Evolutionary conservation across 2,797 vertebrate genomes (phyloP).

Genomic region (Dendrocincla fuliginosa): DNA sequence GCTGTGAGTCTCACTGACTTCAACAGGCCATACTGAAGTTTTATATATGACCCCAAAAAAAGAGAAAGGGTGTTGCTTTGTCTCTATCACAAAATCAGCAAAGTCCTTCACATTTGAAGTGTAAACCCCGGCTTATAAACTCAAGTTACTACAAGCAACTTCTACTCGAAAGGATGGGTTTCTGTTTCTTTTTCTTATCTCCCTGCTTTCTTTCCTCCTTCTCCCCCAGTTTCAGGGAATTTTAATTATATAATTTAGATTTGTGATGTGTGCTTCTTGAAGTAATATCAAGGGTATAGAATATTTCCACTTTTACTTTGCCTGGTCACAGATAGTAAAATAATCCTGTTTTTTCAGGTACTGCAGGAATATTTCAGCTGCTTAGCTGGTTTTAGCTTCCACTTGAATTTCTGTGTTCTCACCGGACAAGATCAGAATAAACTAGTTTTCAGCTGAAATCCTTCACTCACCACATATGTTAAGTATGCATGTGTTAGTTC

Average conservation of each 20-base stretch:
- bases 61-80: not conserved
- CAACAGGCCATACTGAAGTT: not conserved
- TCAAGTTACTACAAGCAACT: not conserved
- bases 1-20: not conserved
- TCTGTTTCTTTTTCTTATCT: not conserved
- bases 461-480: not conserved
- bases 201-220: rapidly evolving
- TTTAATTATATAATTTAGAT: not conserved
- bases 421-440: not conserved
- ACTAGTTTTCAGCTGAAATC: not conserved
- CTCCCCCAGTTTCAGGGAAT: not conserved
- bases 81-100: not conserved
- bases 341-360: not conserved
- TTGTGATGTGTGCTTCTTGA: not conserved
- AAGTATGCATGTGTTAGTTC: not conserved
- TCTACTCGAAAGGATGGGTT: not conserved
- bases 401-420: not conserved
- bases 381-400: not conserved
- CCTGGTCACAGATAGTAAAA: not conserved
- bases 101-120: not conserved
- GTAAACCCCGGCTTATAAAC: not conserved
- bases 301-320: not conserved
- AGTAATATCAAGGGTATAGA: not conserved
- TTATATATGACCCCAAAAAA: not conserved
- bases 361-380: not conserved